Percentiles rank a stretch among this genome's conserved stretches.
Conservation (phyloP, 2,888 invertebrate genomes). For the Eueremaeus valkanovi region DNA sequence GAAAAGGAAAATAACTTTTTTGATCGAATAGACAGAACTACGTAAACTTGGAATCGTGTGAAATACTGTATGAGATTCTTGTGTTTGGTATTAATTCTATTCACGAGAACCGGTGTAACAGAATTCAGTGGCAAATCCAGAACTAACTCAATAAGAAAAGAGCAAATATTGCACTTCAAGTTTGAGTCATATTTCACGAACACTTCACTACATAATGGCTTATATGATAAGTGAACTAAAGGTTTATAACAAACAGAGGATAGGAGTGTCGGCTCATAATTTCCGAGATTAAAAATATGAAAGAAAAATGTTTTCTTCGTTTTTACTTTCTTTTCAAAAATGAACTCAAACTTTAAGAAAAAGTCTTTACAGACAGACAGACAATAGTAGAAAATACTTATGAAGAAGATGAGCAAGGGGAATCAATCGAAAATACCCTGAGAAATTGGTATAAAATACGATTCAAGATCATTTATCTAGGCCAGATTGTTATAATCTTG, state of each 20-base stretch:
- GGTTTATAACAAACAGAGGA: background rate
- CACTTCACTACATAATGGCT: background rate
- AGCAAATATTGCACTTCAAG: conserved; percentile 1
- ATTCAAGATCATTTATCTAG: too few species aligned
- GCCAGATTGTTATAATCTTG: too few species aligned
- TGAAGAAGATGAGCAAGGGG: too few species aligned
- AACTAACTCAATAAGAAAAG: background rate
- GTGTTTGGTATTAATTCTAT: background rate
- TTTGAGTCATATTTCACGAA: conserved; percentile 10
- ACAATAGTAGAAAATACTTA: too few species aligned
- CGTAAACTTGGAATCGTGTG: too few species aligned
- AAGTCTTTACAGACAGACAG: background rate
- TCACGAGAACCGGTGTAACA: background rate
- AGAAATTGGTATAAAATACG: too few species aligned
- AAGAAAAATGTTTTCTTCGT: background rate
- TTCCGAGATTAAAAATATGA: background rate
- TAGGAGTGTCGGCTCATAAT: background rate
- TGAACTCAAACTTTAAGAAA: background rate
- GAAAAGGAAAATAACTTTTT: too few species aligned
- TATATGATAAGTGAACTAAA: background rate
- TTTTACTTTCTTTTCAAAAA: background rate
- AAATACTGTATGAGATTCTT: too few species aligned
- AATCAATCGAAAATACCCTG: too few species aligned
- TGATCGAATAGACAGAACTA: too few species aligned
- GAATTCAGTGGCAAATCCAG: background rate